Percentiles rank a stretch among this genome's conserved stretches.
These are phyloP conservation scores for Aphodius granarius DNA, from an alignment of 2,888 invertebrate genomes.

Conservation along the genomic window DNA sequence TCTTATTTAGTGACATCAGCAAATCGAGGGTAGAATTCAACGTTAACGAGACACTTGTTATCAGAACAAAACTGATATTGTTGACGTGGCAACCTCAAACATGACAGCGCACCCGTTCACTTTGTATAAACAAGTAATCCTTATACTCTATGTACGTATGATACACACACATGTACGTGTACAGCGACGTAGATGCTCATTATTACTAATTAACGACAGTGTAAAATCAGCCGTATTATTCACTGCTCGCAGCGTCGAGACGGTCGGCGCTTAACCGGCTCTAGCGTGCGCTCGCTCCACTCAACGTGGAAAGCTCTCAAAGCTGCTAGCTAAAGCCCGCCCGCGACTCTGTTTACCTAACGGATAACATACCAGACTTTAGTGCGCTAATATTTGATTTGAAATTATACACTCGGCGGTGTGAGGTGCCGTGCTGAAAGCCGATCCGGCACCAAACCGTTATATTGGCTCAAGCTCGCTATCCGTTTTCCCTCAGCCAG, in stretches of 20 bases:
- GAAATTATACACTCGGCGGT: conserved; percentile 31
- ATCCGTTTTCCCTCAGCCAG: background rate
- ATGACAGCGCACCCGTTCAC: background rate
- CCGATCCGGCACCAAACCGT: conserved; percentile 13
- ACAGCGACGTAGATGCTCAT: background rate
- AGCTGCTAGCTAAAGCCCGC: background rate
- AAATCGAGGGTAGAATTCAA: no score
- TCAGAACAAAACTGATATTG: background rate
- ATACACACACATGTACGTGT: background rate
- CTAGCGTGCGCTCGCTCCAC: background rate
- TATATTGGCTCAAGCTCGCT: background rate
- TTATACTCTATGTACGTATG: background rate
- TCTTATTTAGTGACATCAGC: no score
- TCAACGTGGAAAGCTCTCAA: conserved; percentile 2
- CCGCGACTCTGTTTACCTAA: conserved; percentile 12
- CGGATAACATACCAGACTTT: conserved; percentile 11
- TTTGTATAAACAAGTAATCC: background rate
- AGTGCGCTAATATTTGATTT: conserved; percentile 29
- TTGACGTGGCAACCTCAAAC: background rate
- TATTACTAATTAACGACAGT: conserved; percentile 12
- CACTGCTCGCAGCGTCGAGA: background rate
- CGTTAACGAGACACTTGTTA: background rate
- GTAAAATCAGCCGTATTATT: conserved; percentile 3
- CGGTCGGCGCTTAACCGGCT: background rate
- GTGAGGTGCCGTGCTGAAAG: conserved; percentile 26